Conservation (phyloP, 1,140 invertebrate species). For the Dermatophagoides farinae region DNA sequence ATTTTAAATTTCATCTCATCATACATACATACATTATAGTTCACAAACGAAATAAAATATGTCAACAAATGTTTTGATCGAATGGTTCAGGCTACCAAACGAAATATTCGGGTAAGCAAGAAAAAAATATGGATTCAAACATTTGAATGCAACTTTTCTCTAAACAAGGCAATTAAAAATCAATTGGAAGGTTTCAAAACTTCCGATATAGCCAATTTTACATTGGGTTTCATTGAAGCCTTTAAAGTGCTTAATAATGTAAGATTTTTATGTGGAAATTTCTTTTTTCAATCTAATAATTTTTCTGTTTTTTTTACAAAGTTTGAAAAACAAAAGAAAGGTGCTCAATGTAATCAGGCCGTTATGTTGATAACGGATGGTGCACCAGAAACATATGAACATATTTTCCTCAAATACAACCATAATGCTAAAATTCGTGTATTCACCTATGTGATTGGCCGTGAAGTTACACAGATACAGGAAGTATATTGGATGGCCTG, state of each 20-base stretch:
- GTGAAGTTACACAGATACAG: conserved; percentile 70
- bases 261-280: neutral
- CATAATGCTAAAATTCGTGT: conserved; percentile 48
- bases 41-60: conserved; percentile 22
- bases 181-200: conserved; percentile 51
- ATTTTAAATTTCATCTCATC: too few relatives aligned
- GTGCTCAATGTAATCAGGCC: conserved; percentile 80
- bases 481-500: conserved; percentile 96
- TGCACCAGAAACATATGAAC: conserved; percentile 74
- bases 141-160: neutral
- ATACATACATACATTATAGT: conserved; percentile 13
- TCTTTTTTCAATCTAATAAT: neutral
- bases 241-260: conserved; percentile 49
- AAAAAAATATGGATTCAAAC: neutral
- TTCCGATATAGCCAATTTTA: conserved; percentile 81
- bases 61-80: conserved; percentile 58
- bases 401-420: conserved; percentile 73
- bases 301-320: conserved; percentile 16
- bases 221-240: conserved; percentile 61
- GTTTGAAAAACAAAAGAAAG: conserved; percentile 29
- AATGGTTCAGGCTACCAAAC: conserved; percentile 62
- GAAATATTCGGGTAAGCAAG: conserved; percentile 49
- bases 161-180: conserved; percentile 36
- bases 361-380: conserved; percentile 98
- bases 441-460: conserved; percentile 91